phyloP scores from a whole-genome alignment of 2,797 vertebrate species.

The Paratrypauchen microcephalus region DNA sequence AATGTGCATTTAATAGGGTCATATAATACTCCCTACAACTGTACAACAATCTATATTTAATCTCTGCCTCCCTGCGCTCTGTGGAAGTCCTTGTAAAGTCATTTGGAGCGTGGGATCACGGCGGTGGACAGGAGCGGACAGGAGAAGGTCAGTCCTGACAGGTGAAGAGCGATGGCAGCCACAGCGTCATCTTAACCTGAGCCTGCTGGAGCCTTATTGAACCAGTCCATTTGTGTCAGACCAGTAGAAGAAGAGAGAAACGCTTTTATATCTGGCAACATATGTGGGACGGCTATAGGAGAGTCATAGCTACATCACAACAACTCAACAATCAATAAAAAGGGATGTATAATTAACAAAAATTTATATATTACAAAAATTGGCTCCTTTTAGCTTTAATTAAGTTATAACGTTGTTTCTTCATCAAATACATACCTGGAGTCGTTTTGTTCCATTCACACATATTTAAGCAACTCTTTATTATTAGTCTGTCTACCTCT shows the following conservation, averaged over 20 bases:
- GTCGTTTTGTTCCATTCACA: too few species aligned
- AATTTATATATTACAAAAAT: too few species aligned
- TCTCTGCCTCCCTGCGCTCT: neutral
- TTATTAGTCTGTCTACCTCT: too few species aligned
- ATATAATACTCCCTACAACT: too few species aligned
- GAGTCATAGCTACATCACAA: too few species aligned
- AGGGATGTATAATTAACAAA: too few species aligned
- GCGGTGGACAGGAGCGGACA: slow-evolving; percentile 4
- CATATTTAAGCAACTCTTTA: too few species aligned
- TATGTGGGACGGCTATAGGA: neutral
- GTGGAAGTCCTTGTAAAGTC: slow-evolving; percentile 11
- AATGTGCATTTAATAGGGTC: too few species aligned
- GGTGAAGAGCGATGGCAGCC: neutral
- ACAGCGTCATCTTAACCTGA: neutral
- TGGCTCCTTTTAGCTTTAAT: too few species aligned
- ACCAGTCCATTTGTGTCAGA: neutral
- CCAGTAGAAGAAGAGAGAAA: neutral
- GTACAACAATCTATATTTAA: neutral
- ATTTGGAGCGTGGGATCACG: slow-evolving; percentile 12
- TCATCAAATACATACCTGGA: too few species aligned
- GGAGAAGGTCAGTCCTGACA: slow-evolving; percentile 16
- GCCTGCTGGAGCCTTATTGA: slow-evolving; percentile 4
- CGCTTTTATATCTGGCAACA: slow-evolving; percentile 3
- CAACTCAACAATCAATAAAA: too few species aligned
- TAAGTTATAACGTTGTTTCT: too few species aligned